Evolutionary conservation across 2,113 vertebrate genomes (phyloP).

Genomic region (Opisthocomus hoazin): DNA sequence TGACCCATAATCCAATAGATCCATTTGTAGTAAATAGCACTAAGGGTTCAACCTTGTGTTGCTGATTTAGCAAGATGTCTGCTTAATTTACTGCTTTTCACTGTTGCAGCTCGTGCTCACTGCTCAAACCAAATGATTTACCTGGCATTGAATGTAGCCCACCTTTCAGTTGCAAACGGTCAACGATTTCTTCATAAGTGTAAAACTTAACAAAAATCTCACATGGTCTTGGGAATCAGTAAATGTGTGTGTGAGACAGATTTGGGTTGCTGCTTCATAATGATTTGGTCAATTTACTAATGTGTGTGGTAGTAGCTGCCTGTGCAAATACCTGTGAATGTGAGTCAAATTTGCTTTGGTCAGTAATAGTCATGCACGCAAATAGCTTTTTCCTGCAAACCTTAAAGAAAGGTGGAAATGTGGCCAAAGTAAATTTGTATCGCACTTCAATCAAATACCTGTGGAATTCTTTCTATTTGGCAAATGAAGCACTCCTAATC

Average conservation of each 20-base stretch:
- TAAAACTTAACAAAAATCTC: not conserved
- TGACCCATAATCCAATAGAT: not conserved
- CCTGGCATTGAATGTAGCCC: not conserved
- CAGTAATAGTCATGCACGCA: not conserved
- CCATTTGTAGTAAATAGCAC: not conserved
- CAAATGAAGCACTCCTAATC: constrained; percentile 23
- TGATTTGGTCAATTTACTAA: not conserved
- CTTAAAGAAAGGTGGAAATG: not conserved
- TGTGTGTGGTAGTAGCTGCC: not conserved
- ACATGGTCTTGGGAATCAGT: not conserved
- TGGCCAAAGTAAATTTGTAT: not conserved
- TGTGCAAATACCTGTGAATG: not conserved
- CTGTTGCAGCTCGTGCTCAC: not conserved
- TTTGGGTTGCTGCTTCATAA: not conserved
- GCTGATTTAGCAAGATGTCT: not conserved
- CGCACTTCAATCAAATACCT: constrained; percentile 39
- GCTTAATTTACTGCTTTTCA: not conserved
- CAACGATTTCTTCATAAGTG: not conserved
- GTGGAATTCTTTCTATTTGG: not conserved
- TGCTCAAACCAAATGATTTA: not conserved
- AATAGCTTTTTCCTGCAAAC: not conserved
- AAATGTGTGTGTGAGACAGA: not conserved
- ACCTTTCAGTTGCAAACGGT: not conserved
- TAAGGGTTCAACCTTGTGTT: not conserved
- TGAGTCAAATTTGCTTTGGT: not conserved